Conservation (phyloP, 1,140 invertebrate species). For the Calephelis nemesis region DNA sequence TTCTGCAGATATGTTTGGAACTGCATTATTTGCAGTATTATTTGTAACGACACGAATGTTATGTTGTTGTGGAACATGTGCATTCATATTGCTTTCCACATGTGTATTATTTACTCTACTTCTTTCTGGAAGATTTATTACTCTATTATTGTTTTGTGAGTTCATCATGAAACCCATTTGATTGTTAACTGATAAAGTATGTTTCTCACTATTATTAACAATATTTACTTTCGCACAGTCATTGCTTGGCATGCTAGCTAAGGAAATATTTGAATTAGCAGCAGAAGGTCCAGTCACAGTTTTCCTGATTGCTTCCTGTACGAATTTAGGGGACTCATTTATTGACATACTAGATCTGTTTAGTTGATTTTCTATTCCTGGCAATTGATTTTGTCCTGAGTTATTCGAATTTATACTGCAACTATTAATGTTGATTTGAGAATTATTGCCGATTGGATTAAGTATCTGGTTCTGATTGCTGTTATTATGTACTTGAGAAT, state of each 20-base stretch:
- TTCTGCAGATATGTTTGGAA: conserved; percentile 50
- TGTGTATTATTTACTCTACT: conserved; percentile 61
- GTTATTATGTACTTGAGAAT: conserved; percentile 50
- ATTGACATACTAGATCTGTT: conserved; percentile 55
- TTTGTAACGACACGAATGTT: conserved; percentile 73
- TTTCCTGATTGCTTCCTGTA: conserved; percentile 59
- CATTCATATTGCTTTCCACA: conserved; percentile 57
- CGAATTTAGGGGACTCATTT: conserved; percentile 61
- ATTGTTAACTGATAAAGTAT: conserved; percentile 67
- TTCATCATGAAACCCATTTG: conserved; percentile 76
- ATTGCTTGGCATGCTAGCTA: conserved; percentile 52
- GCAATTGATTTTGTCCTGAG: conserved; percentile 48
- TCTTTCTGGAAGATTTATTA: conserved; percentile 72
- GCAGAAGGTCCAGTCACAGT: conserved; percentile 58
- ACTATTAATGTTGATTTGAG: conserved; percentile 68
- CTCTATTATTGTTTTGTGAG: conserved; percentile 65
- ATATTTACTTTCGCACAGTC: conserved; percentile 71
- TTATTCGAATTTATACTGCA: conserved; percentile 59
- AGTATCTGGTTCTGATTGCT: conserved; percentile 58
- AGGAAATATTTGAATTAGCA: conserved; percentile 46
- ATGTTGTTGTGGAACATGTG: conserved; percentile 69
- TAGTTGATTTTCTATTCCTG: conserved; percentile 58
- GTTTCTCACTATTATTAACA: conserved; percentile 58
- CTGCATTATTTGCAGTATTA: conserved; percentile 52
- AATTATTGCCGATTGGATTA: conserved; percentile 49